A percentile compares a stretch with the other conserved stretches of the same genome.
Conservation (phyloP, 37 sponge, comb jelly and placozoan genomes). For the Crambe crambe region DNA sequence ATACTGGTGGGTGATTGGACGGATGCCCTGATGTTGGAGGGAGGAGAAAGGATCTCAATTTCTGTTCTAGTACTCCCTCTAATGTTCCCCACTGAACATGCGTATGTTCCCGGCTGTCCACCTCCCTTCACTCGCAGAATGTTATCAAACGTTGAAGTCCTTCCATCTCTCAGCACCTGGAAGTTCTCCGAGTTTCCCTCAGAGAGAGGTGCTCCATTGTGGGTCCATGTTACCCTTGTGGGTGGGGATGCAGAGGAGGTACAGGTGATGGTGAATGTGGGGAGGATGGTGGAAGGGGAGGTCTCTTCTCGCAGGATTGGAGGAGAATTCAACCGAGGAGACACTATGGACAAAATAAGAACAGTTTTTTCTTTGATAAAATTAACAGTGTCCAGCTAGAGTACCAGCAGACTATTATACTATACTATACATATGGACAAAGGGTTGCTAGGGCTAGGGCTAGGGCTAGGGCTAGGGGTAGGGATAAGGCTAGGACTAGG, state of each 20-base stretch:
- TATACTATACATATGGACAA: too few species aligned
- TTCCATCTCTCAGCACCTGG: background rate
- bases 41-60: conserved; percentile 17
- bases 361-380: background rate
- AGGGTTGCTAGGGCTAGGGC: too few species aligned
- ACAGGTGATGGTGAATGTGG: conserved; percentile 41
- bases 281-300: conserved; percentile 7
- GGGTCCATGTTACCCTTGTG: conserved; percentile 32
- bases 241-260: conserved; percentile 43
- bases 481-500: too few species aligned
- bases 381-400: too few species aligned
- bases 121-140: conserved; percentile 22
- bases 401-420: too few species aligned
- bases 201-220: conserved; percentile 18
- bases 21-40: conserved; percentile 4
- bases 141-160: conserved; percentile 19
- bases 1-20: conserved; percentile 7
- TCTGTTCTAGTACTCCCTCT: background rate
- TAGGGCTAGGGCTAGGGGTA: too few species aligned
- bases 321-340: conserved; percentile 28
- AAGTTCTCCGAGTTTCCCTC: background rate
- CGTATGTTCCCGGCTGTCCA: conserved; percentile 23
- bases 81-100: conserved; percentile 16
- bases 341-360: conserved; percentile 1
- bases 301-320: conserved; percentile 25